A percentile compares a stretch with the other conserved stretches of the same genome.
phyloP scores from a whole-genome alignment of 2,113 vertebrate species.

The Mesoclemmys tuberculata region DNA sequence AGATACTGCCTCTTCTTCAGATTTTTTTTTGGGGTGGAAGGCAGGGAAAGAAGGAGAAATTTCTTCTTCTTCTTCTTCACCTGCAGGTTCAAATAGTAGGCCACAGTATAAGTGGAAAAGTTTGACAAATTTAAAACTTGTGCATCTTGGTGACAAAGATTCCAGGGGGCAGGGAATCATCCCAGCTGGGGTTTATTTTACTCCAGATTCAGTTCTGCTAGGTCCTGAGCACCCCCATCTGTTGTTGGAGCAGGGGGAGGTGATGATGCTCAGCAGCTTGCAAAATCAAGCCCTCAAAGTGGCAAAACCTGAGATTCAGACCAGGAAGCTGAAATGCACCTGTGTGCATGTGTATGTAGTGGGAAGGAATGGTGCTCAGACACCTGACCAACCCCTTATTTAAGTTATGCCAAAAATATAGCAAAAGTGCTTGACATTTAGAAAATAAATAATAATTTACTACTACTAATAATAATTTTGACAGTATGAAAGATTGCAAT shows the following conservation, averaged over 20 bases:
- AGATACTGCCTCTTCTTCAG: conserved; percentile 13
- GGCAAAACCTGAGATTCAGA: not conserved
- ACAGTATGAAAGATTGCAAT: not conserved
- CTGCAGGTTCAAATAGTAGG: not conserved
- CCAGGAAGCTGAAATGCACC: not conserved
- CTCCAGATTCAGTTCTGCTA: not conserved
- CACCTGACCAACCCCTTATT: not conserved
- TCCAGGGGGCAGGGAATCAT: not conserved
- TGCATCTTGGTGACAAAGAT: not conserved
- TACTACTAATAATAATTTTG: not conserved
- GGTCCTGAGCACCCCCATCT: not conserved
- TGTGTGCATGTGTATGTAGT: not conserved
- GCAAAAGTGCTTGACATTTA: not conserved
- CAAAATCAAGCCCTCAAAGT: not conserved
- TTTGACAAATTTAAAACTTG: not conserved
- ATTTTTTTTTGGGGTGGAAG: not conserved
- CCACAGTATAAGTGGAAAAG: not conserved
- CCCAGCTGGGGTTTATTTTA: not conserved
- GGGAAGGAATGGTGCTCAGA: not conserved
- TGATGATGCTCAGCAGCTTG: not conserved
- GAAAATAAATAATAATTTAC: not conserved
- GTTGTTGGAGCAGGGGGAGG: not conserved
- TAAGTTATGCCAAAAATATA: not conserved
- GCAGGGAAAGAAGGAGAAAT: not conserved
- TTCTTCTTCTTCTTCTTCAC: not conserved